Percentiles rank a stretch among this genome's conserved stretches.
phyloP scores from a whole-genome alignment of 2,113 vertebrate genomes.

The Paradoxurus hermaphroditus region DNA sequence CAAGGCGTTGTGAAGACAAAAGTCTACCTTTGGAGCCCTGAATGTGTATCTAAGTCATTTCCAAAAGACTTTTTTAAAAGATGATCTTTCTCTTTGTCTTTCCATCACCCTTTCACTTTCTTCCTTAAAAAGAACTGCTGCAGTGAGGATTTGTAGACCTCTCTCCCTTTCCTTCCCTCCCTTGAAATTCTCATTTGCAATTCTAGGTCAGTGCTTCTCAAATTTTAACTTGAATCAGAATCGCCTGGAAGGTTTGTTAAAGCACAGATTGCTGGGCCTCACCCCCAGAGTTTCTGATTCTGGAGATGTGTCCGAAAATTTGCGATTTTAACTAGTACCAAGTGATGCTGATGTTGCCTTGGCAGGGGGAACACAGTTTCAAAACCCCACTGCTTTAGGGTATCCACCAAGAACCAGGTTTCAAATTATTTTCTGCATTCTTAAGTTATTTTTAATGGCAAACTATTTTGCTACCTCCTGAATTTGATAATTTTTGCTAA shows the following conservation, averaged over 20 bases:
- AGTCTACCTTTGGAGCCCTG: neutral
- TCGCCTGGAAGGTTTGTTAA: neutral
- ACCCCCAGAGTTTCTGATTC: neutral
- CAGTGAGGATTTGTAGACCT: neutral
- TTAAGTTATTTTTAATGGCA: neutral
- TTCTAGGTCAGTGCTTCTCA: neutral
- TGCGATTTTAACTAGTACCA: neutral
- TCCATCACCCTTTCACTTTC: neutral
- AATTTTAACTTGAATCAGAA: neutral
- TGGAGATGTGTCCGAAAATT: neutral
- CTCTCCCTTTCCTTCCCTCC: neutral
- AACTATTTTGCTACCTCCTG: neutral
- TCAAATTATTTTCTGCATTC: neutral
- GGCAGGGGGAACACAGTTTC: neutral
- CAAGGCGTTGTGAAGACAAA: neutral
- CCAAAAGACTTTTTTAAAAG: neutral
- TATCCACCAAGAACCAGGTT: neutral
- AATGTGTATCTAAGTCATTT: neutral
- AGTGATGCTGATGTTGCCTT: neutral
- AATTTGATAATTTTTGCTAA: neutral
- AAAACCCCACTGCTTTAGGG: neutral
- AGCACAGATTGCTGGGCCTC: neutral
- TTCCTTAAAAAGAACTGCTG: neutral
- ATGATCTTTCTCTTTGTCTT: neutral
- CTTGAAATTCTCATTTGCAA: neutral